Percentiles rank a stretch among this genome's conserved stretches.
These are phyloP conservation scores for Rhimphoctona megacephalus DNA, from an alignment of 2,888 invertebrate species.

Conservation along the genomic window DNA sequence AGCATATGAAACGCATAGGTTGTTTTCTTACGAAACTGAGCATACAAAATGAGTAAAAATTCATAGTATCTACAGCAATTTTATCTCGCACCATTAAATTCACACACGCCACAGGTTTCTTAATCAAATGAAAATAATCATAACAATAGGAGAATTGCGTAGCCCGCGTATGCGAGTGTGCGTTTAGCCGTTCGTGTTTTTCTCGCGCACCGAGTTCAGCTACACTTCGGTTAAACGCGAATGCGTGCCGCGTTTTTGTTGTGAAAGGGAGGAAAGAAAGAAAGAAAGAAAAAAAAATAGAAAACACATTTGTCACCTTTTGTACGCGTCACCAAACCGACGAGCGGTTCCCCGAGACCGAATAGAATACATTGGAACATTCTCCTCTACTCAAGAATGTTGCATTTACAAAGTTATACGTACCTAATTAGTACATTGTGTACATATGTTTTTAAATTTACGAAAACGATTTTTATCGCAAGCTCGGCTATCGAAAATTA, in stretches of 20 bases:
- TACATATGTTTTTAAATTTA: neutral
- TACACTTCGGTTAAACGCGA: conserved; percentile 29
- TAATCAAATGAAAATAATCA: conserved; percentile 34
- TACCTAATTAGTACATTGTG: neutral
- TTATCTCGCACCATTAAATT: conserved; percentile 17
- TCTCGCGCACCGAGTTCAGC: conserved; percentile 6
- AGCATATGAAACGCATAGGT: too few species aligned
- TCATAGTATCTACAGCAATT: neutral
- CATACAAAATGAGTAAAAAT: neutral
- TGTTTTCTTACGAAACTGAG: neutral
- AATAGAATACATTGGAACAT: neutral
- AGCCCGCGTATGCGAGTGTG: neutral
- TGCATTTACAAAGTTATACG: neutral
- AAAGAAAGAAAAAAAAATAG: conserved; percentile 7
- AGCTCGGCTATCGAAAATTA: neutral
- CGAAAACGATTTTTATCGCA: neutral
- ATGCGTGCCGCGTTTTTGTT: conserved; percentile 22
- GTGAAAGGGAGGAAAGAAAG: conserved; percentile 27
- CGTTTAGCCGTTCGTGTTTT: conserved; percentile 2
- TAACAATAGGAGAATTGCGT: conserved; percentile 22
- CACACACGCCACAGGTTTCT: conserved; percentile 20
- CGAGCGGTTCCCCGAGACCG: neutral
- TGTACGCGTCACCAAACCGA: neutral
- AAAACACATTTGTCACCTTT: conserved; percentile 2
- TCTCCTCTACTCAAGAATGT: neutral